Evolutionary conservation across 1,140 invertebrate species (phyloP).

Genomic region (Bombus picipes): DNA sequence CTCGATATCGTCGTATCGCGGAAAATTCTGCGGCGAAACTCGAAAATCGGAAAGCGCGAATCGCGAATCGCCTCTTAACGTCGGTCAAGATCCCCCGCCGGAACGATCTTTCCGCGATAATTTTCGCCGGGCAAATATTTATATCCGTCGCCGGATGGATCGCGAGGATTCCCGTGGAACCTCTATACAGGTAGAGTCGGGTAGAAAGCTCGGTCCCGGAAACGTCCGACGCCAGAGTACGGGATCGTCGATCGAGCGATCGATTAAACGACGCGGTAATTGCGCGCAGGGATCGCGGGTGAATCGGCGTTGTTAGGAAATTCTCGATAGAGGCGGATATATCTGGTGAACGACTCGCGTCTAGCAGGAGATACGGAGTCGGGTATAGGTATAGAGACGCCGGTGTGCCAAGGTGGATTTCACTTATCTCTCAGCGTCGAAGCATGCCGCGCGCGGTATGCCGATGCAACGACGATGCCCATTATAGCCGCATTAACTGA

Average conservation of each 20-base stretch:
- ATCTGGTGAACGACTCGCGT: not conserved
- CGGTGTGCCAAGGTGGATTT: constrained; percentile 50
- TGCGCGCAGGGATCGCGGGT: not conserved
- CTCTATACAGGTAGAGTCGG: not conserved
- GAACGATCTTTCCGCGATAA: not conserved
- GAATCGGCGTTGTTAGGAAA: constrained; percentile 46
- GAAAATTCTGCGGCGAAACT: not conserved
- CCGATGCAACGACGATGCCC: constrained; percentile 62
- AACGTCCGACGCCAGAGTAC: not conserved
- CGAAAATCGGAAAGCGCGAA: not conserved
- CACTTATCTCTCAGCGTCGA: constrained; percentile 61
- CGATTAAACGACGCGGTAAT: constrained; percentile 31
- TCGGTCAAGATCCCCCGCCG: not conserved
- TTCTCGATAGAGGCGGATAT: constrained; percentile 9
- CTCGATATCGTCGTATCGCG: not conserved
- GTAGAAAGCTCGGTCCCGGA: not conserved
- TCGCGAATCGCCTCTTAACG: not conserved
- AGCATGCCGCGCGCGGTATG: constrained; percentile 29
- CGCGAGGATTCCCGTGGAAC: not conserved
- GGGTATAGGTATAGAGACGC: not conserved
- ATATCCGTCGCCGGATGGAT: too few relatives aligned
- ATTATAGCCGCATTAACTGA: constrained; percentile 71
- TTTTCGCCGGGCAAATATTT: not conserved
- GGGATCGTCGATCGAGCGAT: not conserved
- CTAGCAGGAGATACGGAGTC: not conserved